Percentiles rank a stretch among this genome's conserved stretches.
Evolutionary conservation across 2,888 invertebrate genomes (phyloP).

Genomic region (Odontocerum albicorne): DNA sequence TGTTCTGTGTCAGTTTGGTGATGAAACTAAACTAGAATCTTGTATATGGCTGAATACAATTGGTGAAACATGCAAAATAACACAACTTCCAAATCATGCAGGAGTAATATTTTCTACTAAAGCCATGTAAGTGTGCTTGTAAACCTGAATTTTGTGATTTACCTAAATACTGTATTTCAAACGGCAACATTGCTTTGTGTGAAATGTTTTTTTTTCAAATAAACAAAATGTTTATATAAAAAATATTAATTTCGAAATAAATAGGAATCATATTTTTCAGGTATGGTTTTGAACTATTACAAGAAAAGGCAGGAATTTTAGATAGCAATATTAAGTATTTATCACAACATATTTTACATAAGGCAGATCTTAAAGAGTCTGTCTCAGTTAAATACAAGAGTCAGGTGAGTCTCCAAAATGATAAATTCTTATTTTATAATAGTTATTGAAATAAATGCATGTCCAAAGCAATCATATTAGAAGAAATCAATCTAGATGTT

Average conservation of each 20-base stretch:
- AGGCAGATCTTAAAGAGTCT: slow-evolving; percentile 47
- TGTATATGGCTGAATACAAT: slow-evolving; percentile 42
- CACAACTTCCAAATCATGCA: slow-evolving; percentile 55
- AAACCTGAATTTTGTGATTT: no score
- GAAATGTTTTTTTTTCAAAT: no score
- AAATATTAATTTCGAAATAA: no score
- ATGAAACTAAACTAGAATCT: slow-evolving; percentile 52
- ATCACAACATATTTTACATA: slow-evolving; percentile 53
- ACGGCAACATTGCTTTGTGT: no score
- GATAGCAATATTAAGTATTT: slow-evolving; percentile 53
- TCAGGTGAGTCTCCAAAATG: slow-evolving; percentile 52
- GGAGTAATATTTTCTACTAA: slow-evolving; percentile 49
- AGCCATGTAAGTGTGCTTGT: slow-evolving; percentile 52
- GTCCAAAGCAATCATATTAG: no score
- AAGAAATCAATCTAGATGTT: no score
- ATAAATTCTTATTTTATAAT: no score
- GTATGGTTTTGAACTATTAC: slow-evolving; percentile 55
- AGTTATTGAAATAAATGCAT: no score
- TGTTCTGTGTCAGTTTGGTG: slow-evolving; percentile 62
- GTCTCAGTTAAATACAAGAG: slow-evolving; percentile 52
- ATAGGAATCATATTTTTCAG: slow-evolving; percentile 41
- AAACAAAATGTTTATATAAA: no score
- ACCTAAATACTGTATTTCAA: no score
- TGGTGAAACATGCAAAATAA: slow-evolving; percentile 44
- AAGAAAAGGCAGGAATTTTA: slow-evolving; percentile 51